These are phyloP conservation scores for Pipra filicauda DNA, from an alignment of 2,113 vertebrate species.

Conservation along the genomic window DNA sequence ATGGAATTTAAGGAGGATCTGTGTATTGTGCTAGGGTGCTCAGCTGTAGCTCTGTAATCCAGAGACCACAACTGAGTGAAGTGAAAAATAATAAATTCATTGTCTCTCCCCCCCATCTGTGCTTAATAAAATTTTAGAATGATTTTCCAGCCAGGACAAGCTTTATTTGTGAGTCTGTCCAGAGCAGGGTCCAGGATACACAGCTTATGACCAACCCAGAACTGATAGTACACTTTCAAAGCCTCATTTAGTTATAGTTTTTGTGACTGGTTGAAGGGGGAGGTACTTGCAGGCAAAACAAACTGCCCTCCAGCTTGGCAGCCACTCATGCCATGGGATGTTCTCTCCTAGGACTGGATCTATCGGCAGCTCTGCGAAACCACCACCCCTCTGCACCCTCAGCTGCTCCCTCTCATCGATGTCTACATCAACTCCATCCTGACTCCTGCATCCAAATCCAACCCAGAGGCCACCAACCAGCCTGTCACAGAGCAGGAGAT, in stretches of 20 bases:
- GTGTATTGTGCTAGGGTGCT: background rate
- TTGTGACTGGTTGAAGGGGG: background rate
- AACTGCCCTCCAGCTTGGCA: background rate
- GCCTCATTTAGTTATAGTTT: background rate
- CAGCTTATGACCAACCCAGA: background rate
- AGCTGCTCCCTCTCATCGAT: constrained; percentile 93
- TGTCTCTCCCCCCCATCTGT: background rate
- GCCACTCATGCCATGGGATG: rapidly evolving
- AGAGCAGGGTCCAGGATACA: background rate
- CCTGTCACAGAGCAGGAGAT: constrained; percentile 98
- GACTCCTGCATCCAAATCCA: constrained; percentile 95
- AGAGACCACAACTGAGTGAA: background rate
- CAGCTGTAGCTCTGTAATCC: background rate
- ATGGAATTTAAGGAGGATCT: background rate
- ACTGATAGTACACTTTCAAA: background rate
- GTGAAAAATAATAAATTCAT: background rate
- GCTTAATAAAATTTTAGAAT: background rate
- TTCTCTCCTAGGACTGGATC: constrained; percentile 90
- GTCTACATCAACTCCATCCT: constrained; percentile 97
- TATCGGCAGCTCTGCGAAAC: constrained; percentile 95
- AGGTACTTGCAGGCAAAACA: background rate
- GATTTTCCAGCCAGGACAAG: background rate
- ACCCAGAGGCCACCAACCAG: constrained; percentile 97
- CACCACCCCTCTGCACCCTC: constrained; percentile 91
- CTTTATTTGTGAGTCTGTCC: background rate